phyloP scores from a whole-genome alignment of 2,113 vertebrate genomes.

The Odocoileus hemionus region DNA sequence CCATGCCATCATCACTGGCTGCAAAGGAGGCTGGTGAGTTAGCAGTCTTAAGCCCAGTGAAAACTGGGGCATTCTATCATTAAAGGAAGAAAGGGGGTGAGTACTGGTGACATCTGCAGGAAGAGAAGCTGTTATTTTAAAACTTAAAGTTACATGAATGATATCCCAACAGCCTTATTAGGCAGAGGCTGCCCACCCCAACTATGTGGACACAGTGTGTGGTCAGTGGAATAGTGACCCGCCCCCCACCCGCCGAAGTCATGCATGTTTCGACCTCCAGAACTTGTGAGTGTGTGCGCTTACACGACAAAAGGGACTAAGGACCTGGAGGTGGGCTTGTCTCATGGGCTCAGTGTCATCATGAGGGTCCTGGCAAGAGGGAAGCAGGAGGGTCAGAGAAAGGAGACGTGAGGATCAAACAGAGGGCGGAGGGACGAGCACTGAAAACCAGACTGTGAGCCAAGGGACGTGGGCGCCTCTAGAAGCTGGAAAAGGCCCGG shows the following conservation, averaged over 20 bases:
- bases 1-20: neutral
- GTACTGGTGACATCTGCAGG: neutral
- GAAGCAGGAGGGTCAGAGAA: neutral
- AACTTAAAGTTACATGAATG: neutral
- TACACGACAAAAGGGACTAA: neutral
- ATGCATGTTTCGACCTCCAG: neutral
- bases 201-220: accelerated
- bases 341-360: accelerated
- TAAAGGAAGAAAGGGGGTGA: neutral
- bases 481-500: neutral
- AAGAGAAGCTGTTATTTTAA: neutral
- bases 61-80: neutral
- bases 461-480: neutral
- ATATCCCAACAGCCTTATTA: neutral
- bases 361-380: neutral
- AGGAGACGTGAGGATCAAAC: neutral
- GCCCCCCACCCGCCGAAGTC: neutral
- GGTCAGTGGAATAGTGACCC: too few relatives aligned
- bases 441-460: neutral
- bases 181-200: neutral
- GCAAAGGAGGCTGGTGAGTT: neutral
- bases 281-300: neutral
- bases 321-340: too few relatives aligned
- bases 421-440: neutral
- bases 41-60: neutral